These are phyloP conservation scores for Dolichotis patagonum DNA, from an alignment of 2,113 vertebrate genomes.

Conservation along the genomic window DNA sequence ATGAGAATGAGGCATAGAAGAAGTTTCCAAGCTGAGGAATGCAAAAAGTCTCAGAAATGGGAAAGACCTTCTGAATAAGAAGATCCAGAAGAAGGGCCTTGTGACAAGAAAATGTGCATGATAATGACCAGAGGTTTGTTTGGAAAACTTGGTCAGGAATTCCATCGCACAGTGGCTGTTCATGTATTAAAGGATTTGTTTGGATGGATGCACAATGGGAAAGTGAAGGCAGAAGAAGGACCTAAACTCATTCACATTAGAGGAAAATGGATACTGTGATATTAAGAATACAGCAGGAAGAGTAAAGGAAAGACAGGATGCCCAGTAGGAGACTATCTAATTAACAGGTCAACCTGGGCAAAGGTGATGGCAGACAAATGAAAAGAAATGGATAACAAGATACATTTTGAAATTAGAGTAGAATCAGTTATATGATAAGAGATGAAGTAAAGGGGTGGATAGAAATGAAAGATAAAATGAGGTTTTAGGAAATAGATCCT, in stretches of 20 bases:
- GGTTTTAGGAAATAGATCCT: neutral
- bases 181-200: neutral
- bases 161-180: fast-evolving
- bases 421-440: neutral
- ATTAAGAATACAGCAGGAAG: neutral
- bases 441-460: neutral
- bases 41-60: neutral
- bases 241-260: neutral
- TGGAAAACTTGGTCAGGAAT: neutral
- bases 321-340: neutral
- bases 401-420: neutral
- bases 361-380: neutral
- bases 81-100: neutral
- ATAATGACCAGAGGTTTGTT: neutral
- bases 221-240: neutral
- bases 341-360: neutral
- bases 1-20: neutral
- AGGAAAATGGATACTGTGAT: neutral
- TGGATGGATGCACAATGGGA: neutral
- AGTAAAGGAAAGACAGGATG: neutral
- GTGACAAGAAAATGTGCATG: too few relatives aligned
- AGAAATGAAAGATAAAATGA: neutral
- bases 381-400: neutral
- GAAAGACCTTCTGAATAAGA: neutral
- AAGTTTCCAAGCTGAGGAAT: neutral